Percentiles rank a stretch among this genome's conserved stretches.
These are phyloP conservation scores for Heliothis virescens DNA, from an alignment of 1,140 invertebrate genomes.

Conservation along the genomic window DNA sequence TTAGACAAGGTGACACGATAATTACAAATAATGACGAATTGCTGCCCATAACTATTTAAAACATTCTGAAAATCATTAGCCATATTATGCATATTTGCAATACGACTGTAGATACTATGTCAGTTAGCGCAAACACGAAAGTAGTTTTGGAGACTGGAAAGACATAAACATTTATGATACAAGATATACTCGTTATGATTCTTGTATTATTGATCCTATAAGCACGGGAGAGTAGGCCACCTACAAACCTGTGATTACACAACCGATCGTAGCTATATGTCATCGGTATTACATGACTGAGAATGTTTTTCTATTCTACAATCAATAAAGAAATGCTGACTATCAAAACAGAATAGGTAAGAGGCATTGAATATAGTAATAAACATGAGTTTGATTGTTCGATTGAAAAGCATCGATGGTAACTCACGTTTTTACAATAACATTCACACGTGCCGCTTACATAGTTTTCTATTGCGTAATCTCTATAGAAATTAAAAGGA, in stretches of 20 bases:
- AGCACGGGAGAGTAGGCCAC: no score
- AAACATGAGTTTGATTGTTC: constrained; percentile 16
- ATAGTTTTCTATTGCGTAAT: constrained; percentile 15
- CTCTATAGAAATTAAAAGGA: constrained; percentile 13
- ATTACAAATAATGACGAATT: neutral
- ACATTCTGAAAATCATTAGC: no score
- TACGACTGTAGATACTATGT: no score
- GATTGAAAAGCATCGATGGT: constrained; percentile 13
- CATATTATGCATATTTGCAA: no score
- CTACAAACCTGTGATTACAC: no score
- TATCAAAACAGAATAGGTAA: neutral
- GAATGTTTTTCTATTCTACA: neutral
- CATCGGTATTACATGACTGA: no score
- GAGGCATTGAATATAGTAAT: constrained; percentile 10
- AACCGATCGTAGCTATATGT: no score
- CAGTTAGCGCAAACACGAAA: no score
- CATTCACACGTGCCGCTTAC: constrained; percentile 24
- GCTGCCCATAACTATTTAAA: neutral
- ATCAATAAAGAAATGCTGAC: neutral
- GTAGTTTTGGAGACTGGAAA: no score
- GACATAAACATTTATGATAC: no score
- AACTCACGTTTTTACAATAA: constrained; percentile 32
- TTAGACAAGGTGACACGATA: neutral
- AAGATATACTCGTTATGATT: no score
- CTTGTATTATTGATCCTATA: no score